Evolutionary conservation across 2,113 vertebrate genomes (phyloP), one percentile per base, ranked within the genome.

Genomic region (Tachysurus fulvidraco): DNA sequence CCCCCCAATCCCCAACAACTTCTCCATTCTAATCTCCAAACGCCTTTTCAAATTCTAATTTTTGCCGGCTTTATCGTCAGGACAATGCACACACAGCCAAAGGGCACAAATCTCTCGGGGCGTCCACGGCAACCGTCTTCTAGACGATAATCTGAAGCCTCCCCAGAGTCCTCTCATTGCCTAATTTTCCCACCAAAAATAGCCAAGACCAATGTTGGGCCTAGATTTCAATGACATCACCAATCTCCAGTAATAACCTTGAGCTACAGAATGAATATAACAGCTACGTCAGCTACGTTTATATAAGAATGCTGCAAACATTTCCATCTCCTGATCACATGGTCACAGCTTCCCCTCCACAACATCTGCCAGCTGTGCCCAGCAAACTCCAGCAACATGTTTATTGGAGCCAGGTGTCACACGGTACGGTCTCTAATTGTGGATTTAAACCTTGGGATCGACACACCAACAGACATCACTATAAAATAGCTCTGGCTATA

Each of bases 1-100:
- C 90, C 78, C 88, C 67, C n/a, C n/a, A n/a, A 50, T 50, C 46
- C 46, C 46, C 46, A 50, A 90, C 80, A n/a, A 73, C 55, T 73
- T 85, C 59, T 90, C 88, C 88, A 90, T 90, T 92, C 91, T 89
- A 81, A 90, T 91, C 89, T 92, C 89, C 28, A 25, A 76, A 76
- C 74, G 78, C 88, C 92, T 87, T 93, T 94, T 94, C 91, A 92
- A 89, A 94, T 94, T 94, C 89, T 93, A 93, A 94, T 95, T 89
- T 91, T 79, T 81, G 67, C 89, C 60, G 65, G 90, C 89, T 92
- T 91, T 92, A 88, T 88, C 88, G 89, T 89, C 86, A 77, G 93
- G 91, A 94, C 94, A 89, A 83, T 93, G 90, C 93, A 83, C 82
- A 87, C 91, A 91, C 91, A 80, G 81, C 88, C 91, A 91, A 91